Evolutionary conservation across 2,888 invertebrate species (phyloP).

Genomic region (Limnephilus rhombicus): DNA sequence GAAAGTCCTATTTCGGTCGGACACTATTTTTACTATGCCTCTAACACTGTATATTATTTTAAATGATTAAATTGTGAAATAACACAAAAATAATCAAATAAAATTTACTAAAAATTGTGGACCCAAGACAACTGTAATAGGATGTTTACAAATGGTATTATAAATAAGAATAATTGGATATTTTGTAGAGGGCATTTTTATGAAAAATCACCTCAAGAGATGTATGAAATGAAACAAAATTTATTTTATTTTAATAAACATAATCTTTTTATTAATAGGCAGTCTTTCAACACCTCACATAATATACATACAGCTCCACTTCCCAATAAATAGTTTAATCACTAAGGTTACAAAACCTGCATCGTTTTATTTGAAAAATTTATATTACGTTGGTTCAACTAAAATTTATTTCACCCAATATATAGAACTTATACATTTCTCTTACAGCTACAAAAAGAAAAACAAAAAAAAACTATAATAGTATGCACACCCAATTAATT

Average conservation of each 20-base stretch:
- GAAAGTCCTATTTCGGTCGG: too few relatives aligned
- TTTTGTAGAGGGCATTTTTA: too few relatives aligned
- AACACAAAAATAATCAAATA: too few relatives aligned
- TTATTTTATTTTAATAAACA: constrained; percentile 12
- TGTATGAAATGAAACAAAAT: background rate
- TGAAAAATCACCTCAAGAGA: too few relatives aligned
- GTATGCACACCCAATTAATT: constrained; percentile 17
- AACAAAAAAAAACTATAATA: background rate
- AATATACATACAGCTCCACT: background rate
- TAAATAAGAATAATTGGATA: too few relatives aligned
- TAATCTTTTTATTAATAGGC: constrained; percentile 21
- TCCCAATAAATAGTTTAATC: constrained; percentile 4
- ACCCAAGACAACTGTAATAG: too few relatives aligned
- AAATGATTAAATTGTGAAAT: too few relatives aligned
- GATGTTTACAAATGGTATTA: too few relatives aligned
- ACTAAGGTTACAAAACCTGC: background rate
- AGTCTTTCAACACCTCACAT: constrained; percentile 13
- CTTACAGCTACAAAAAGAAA: background rate
- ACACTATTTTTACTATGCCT: too few relatives aligned
- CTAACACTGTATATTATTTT: too few relatives aligned
- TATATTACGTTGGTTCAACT: background rate
- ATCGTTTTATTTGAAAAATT: background rate
- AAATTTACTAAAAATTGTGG: too few relatives aligned
- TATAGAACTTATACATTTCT: background rate
- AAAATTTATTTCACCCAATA: background rate